Evolutionary conservation across 2,797 vertebrate genomes (phyloP).

Genomic region (Luscinia luscinia): DNA sequence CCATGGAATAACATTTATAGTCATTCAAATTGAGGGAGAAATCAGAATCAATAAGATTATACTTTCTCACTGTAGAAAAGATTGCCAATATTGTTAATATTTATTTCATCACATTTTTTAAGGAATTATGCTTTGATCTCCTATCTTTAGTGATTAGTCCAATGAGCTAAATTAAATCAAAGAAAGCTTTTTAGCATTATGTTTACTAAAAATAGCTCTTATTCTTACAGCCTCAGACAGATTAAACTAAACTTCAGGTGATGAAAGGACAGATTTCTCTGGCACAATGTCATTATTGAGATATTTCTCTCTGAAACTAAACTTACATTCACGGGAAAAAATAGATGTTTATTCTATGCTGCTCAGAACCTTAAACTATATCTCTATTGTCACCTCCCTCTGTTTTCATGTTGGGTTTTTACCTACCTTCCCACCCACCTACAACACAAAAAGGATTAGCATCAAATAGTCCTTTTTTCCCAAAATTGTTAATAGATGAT

Average conservation of each 20-base stretch:
- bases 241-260: background rate
- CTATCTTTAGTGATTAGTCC: background rate
- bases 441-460: background rate
- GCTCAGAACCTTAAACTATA: background rate
- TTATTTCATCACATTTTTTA: background rate
- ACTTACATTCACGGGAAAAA: background rate
- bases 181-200: slow-evolving; percentile 39
- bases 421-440: background rate
- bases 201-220: slow-evolving; percentile 27
- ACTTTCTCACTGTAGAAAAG: background rate
- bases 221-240: background rate
- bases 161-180: slow-evolving; percentile 27
- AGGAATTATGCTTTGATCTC: background rate
- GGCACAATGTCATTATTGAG: background rate
- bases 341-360: background rate
- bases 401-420: background rate
- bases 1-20: background rate
- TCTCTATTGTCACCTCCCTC: background rate
- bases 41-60: background rate
- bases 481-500: background rate
- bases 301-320: background rate
- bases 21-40: background rate
- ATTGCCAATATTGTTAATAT: background rate
- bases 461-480: background rate
- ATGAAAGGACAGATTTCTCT: slow-evolving; percentile 7